Base-by-base conservation (phyloP, 1,140 invertebrate species). In the Caenorhabditis brenneri region DNA sequence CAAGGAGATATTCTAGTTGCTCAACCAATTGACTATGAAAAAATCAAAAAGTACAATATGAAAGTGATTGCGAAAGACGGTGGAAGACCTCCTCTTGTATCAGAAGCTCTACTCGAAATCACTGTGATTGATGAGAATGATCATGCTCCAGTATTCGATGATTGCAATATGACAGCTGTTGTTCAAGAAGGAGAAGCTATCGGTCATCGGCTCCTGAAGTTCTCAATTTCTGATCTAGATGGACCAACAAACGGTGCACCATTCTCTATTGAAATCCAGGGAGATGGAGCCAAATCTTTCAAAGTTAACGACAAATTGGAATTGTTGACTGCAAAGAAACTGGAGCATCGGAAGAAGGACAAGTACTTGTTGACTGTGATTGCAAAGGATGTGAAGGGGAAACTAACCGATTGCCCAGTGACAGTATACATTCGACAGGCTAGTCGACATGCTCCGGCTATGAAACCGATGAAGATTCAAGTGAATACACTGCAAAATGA, bases 381-480 rank as follows among this genome's bases (percentile, higher is more conserved):
- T 49, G 97, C 97, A 0, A 97, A 96, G 90, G 97, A 99, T 91
- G 97, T 96, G 91, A 97, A 96, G 10, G 94, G 93, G 31, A 96
- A 96, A 12, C 94, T 95, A 0, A 92, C 96, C 0, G 96, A 97
- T 90, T 94, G 95, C 0, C 95, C 94, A 93, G 94, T 98, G 0
- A 93, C 93, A 24, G 93, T 97, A 2, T 94, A 94, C 85, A 92
- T 97, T 0, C 95, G 96, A 81, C 96, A 98, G 92, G 96, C 98
- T 91, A 97, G 96, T 31, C 95, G 96, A 87, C 97, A 95, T 92
- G 95, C 96, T 0, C 97, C 97, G 0, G 93, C 95, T 0, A 94
- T 98, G 10, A 95, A 94, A 0, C 95, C 96, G 0, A 91, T 97
- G 0, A 94, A 95, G 79, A 93, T 98, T 0, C 93, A 94, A 51